Evolutionary conservation across 2,797 vertebrate genomes (phyloP), one percentile per base, ranked within the genome.

Genomic region (Phataginus tetradactyla): DNA sequence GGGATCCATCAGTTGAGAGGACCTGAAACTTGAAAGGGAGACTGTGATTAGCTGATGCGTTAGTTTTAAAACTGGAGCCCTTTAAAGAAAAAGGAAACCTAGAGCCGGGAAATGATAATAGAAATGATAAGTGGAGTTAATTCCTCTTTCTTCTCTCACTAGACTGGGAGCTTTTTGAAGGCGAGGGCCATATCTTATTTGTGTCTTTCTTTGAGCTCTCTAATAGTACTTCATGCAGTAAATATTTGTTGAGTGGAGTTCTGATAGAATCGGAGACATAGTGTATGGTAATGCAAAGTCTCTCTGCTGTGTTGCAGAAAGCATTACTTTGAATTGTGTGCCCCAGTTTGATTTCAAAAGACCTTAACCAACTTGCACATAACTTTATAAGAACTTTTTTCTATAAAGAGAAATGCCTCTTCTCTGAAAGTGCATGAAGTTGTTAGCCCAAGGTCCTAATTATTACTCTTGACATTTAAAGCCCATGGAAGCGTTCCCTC

Each of bases 61-160:
- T 85, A 64, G 25, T 90, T 93, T 95, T 80, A 79, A 90, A 96
- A 77, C 37, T 91, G 37, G 66, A 91, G 59, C 69, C 63, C 74
- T 92, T 92, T 45, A 74, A 83, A 86, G 84, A 64, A 55, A 86
- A 88, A 71, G 49, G 51, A 78, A 75, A 81, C 79, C 68, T 15
- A 93, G 87, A n/a, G 20, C 59, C 27, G 12, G 18, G 17, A 71
- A 89, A n/a, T 74, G 37, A 45, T 45, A 27, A 5, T 37, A 51
- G 32, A 80, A 83, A 42, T 32, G 45, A 25, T 64, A 79, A 49
- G n/a, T 72, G 20, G 49, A 90, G 18, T 59, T 72, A 34, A 45
- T 39, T 84, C 93, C 34, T 66, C 34, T 49, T 85, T 61, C 15
- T 42, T 85, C 37, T 59, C 32, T 83, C 5, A 23, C 32, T 81